Conservation (phyloP, 2,797 vertebrate genomes). For the Morelia viridis region DNA sequence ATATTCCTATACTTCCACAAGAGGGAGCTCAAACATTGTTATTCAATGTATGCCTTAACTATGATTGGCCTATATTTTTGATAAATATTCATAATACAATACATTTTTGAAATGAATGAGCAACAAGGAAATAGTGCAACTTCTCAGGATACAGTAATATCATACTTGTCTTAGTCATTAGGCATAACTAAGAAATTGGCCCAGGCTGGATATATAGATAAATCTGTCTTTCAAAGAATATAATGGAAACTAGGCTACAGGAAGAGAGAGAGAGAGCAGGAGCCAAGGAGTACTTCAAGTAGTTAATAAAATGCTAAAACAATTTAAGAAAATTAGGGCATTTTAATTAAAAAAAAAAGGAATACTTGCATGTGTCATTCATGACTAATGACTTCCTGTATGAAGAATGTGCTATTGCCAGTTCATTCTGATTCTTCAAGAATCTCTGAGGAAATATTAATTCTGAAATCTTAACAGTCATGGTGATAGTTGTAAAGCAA, state of each 20-base stretch:
- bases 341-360: not conserved
- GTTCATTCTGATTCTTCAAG: not conserved
- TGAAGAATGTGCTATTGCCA: too few species aligned
- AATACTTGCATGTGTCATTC: not conserved
- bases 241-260: not conserved
- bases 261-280: not conserved
- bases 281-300: not conserved
- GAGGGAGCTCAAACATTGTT: constrained; percentile 70
- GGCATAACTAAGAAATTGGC: not conserved
- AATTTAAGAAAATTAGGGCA: not conserved
- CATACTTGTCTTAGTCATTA: not conserved
- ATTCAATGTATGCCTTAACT: not conserved
- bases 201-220: not conserved
- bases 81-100: not conserved
- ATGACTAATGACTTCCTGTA: not conserved
- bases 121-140: not conserved
- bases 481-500: not conserved
- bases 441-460: not conserved
- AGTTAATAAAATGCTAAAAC: not conserved
- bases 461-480: not conserved
- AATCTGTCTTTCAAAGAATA: not conserved
- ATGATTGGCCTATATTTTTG: not conserved
- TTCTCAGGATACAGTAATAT: not conserved
- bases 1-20: constrained; percentile 58
- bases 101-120: not conserved